Percentiles rank a stretch among this genome's conserved stretches.
Evolutionary conservation across 2,797 vertebrate genomes (phyloP).

Genomic region (Sebastes trivittatus): DNA sequence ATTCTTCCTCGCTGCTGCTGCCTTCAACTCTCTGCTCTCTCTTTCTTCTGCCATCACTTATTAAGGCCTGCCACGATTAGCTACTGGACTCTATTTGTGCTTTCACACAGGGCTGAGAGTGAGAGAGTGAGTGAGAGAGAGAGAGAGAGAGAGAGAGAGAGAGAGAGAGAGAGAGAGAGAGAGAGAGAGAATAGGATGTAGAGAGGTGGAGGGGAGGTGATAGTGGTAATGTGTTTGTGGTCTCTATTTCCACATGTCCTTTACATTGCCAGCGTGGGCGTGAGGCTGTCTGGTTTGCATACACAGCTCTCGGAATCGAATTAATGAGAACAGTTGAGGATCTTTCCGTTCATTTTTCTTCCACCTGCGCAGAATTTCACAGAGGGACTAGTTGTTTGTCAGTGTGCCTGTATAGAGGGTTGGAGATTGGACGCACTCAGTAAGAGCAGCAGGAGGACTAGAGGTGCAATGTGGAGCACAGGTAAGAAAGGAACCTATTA

Average conservation of each 20-base stretch:
- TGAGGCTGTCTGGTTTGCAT: constrained; percentile 24
- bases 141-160: constrained; percentile 45
- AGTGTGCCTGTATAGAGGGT: constrained; percentile 17
- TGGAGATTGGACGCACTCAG: constrained; percentile 36
- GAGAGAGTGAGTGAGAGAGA: constrained; percentile 38
- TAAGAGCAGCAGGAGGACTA: constrained; percentile 35
- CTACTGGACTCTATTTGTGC: constrained; percentile 67
- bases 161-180: constrained; percentile 35
- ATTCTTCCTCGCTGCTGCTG: constrained; percentile 46
- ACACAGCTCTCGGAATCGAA: constrained; percentile 23
- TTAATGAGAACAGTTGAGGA: constrained; percentile 39
- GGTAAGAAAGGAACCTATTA: constrained; percentile 70
- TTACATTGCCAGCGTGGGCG: constrained; percentile 32
- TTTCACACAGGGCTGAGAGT: constrained; percentile 71
- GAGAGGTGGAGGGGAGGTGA: constrained; percentile 58
- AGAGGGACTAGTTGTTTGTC: constrained; percentile 41
- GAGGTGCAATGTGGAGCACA: constrained; percentile 82
- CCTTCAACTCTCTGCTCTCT: constrained; percentile 9
- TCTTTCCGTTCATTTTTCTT: constrained; percentile 14
- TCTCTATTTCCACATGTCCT: constrained; percentile 55
- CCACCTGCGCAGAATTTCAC: constrained; percentile 37
- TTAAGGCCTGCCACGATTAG: constrained; percentile 68
- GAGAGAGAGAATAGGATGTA: constrained; percentile 42
- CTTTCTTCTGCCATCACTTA: constrained; percentile 62
- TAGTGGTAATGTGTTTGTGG: constrained; percentile 44